Evolutionary conservation across 2,113 vertebrate genomes (phyloP).

Genomic region (Neolamprologus hecqui): DNA sequence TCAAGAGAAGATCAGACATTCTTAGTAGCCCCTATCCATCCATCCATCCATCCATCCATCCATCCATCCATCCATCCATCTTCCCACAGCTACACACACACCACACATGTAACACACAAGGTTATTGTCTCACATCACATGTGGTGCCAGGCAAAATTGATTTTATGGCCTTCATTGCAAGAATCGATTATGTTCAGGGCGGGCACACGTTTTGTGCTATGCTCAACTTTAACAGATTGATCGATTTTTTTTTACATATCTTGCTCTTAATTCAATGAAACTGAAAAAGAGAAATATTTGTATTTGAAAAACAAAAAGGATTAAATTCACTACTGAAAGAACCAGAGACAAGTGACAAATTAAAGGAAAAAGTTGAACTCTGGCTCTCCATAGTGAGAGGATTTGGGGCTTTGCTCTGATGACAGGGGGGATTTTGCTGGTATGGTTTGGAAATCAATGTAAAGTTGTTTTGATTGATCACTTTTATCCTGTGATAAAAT

Average conservation of each 20-base stretch:
- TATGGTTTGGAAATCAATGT: not conserved
- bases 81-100: not conserved
- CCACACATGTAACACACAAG: not conserved
- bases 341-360: not conserved
- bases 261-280: not conserved
- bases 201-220: not conserved
- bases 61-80: not conserved
- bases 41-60: not conserved
- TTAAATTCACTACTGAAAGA: not conserved
- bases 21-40: not conserved
- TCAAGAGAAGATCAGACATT: not conserved
- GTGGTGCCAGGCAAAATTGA: not conserved
- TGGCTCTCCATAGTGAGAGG: not conserved
- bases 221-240: not conserved
- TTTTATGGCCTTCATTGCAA: conserved; percentile 7
- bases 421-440: not conserved
- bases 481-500: not conserved
- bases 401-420: not conserved
- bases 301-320: not conserved
- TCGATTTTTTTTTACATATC: not conserved
- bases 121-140: not conserved
- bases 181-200: not conserved
- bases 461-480: not conserved
- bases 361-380: not conserved
- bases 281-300: not conserved